Evolutionary conservation across 1,140 invertebrate genomes (phyloP).

Genomic region (Drosophila lowei): DNA sequence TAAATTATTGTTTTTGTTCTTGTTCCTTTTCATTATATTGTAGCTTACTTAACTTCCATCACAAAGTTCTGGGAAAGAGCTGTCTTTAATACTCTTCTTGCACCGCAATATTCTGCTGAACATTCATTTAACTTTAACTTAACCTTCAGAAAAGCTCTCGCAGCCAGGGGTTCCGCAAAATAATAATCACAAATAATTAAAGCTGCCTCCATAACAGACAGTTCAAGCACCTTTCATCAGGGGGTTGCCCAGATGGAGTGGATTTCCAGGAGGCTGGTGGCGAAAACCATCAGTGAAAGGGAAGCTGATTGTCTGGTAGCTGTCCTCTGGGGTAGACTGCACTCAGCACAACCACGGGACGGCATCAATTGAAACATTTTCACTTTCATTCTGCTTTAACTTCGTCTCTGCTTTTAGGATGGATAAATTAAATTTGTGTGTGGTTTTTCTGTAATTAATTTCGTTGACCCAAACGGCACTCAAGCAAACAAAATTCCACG

Average conservation of each 20-base stretch:
- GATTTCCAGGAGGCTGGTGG: not conserved
- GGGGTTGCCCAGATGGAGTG: not conserved
- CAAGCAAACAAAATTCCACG: slow-evolving; percentile 39
- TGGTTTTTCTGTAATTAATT: slow-evolving; percentile 42
- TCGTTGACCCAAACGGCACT: slow-evolving; percentile 21
- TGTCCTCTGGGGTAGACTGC: slow-evolving; percentile 25
- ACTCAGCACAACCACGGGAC: slow-evolving; percentile 6
- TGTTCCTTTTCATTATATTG: not conserved
- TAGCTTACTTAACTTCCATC: not conserved
- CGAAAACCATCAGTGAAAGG: no score
- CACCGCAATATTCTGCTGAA: not conserved
- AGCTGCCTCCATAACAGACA: slow-evolving; percentile 54
- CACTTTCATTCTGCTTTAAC: slow-evolving; percentile 39
- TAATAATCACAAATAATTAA: slow-evolving; percentile 61
- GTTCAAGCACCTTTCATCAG: slow-evolving; percentile 43
- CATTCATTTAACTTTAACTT: slow-evolving; percentile 63
- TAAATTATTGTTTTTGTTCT: not conserved
- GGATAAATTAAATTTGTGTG: slow-evolving; percentile 50
- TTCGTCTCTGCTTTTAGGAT: slow-evolving; percentile 29
- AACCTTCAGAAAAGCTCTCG: slow-evolving; percentile 56
- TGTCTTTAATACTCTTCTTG: no score
- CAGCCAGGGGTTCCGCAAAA: slow-evolving; percentile 13
- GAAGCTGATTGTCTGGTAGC: not conserved
- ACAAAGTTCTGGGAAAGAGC: no score
- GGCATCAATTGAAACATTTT: slow-evolving; percentile 43